These are phyloP conservation scores for Emys orbicularis DNA, from an alignment of 2,797 vertebrate genomes.

Conservation along the genomic window DNA sequence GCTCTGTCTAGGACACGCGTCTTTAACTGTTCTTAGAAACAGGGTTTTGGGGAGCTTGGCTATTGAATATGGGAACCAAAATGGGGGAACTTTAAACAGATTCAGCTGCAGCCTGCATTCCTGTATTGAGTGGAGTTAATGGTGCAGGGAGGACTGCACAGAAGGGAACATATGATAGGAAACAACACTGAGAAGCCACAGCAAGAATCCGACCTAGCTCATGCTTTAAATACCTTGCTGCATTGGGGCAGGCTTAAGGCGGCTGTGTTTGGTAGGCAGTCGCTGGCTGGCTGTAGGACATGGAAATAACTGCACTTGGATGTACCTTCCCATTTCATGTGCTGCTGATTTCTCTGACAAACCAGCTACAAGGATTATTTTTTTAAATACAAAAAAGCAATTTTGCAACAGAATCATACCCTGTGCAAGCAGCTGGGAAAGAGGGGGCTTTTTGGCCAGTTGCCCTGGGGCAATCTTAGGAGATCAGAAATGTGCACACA, in stretches of 20 bases:
- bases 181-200: background rate
- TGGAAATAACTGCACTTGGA: background rate
- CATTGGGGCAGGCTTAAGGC: rapidly evolving
- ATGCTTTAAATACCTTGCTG: background rate
- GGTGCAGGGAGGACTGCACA: background rate
- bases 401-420: background rate
- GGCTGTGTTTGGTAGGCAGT: background rate
- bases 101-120: background rate
- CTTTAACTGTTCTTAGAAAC: background rate
- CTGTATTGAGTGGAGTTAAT: background rate
- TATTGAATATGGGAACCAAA: background rate
- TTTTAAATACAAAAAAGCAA: background rate
- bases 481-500: rapidly evolving
- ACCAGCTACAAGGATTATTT: background rate
- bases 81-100: background rate
- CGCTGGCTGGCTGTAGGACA: background rate
- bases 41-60: background rate
- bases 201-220: rapidly evolving
- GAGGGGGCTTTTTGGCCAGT: background rate
- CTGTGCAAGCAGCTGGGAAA: slow-evolving; percentile 34
- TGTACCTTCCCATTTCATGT: rapidly evolving
- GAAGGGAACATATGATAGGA: background rate
- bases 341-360: background rate
- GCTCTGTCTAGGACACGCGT: background rate
- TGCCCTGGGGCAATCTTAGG: background rate